Evolutionary conservation across 1,140 invertebrate genomes (phyloP), one percentile per base, ranked within the genome.

Genomic region (Pseudobourletiella spinata): DNA sequence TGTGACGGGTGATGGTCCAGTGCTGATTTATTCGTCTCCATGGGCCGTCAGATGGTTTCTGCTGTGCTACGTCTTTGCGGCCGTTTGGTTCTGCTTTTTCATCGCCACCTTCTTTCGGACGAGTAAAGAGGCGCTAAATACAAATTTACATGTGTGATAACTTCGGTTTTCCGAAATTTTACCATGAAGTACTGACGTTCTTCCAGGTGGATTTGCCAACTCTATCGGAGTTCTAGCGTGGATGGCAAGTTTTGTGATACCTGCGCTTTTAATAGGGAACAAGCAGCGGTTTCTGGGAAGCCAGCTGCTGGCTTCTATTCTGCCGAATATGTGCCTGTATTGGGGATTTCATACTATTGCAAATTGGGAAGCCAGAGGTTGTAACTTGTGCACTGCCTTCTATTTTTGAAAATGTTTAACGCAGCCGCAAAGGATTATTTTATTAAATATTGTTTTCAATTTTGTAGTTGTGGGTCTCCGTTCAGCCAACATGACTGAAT

Each of bases 1-100:
- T n/a, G 65, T 80, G 22, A 77, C 77, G 71, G 78, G 78, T 71
- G 66, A 63, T 56, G 59, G 32, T 28, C 20, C 59, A 11, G 59
- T 42, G 2, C 35, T 61, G 15, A 29, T 25, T 22, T 25, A 18
- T 1, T 54, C 59, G 0, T 61, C 59, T 18, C 1, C 29, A 2
- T 35, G 29, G 3, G n/a, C 55, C n/a, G 39, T 63, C n/a, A 66
- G 28, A 16, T 50, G 56, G 24, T 54, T 57, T 15, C 30, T 66
- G n/a, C 50, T 66, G 57, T 54, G 59, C 26, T 71, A 72, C 22
- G 66, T 76, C 74, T 71, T 64, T 66, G 77, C 77, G 3, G 71
- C 73, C 52, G 72, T 80, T 14, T 62, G 80, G 44, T 56, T 66
- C 46, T 51, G 28, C 57, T 32, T 63, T 30, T 57, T 57, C 32